A percentile compares a stretch with the other conserved stretches of the same genome.
Conservation (phyloP, 2,797 vertebrate species). For the Streptopelia turtur region DNA sequence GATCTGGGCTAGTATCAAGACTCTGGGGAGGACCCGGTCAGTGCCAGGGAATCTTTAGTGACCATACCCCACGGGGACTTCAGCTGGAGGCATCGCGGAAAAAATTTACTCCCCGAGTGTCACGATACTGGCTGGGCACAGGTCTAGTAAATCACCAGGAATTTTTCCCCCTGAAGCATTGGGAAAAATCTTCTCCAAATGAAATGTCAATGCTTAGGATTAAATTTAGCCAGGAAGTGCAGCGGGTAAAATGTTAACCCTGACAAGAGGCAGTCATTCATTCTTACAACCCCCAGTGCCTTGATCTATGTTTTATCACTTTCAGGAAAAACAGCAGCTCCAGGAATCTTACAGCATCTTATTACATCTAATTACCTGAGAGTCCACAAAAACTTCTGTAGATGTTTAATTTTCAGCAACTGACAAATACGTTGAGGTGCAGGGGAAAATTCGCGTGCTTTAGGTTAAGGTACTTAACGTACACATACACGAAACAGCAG, state of each 20-base stretch:
- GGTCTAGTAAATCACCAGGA: conserved; percentile 7
- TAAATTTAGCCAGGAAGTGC: background rate
- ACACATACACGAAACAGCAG: rapidly evolving
- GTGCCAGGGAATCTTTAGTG: conserved; percentile 21
- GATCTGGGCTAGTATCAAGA: conserved; percentile 24
- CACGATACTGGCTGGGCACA: rapidly evolving
- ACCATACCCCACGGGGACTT: background rate
- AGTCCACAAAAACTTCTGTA: background rate
- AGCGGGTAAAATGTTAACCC: background rate
- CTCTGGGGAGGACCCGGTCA: background rate
- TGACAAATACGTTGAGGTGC: background rate
- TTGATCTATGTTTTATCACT: background rate
- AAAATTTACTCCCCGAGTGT: background rate
- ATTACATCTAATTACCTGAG: background rate
- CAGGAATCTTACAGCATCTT: background rate
- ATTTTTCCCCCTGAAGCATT: background rate
- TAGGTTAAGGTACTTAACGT: background rate
- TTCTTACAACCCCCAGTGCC: background rate
- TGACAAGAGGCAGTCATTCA: background rate
- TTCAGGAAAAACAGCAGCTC: background rate
- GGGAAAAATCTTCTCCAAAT: background rate
- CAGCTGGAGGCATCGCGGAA: background rate
- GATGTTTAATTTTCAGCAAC: background rate
- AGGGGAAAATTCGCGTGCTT: background rate
- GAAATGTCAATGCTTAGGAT: background rate